Conservation (phyloP, 2,797 vertebrate genomes). For the Xenops minutus region DNA sequence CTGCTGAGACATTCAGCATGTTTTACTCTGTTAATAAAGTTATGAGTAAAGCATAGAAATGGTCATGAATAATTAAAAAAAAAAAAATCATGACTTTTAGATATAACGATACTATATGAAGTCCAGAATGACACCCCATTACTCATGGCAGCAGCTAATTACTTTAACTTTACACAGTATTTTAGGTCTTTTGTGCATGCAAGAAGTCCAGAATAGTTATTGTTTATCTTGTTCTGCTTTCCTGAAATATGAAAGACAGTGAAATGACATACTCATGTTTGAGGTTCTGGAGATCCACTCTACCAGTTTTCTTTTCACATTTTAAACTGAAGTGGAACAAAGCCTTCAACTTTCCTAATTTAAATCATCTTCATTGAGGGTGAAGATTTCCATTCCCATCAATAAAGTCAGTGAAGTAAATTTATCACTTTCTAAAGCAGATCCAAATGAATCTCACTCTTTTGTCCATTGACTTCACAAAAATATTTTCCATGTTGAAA, state of each 20-base stretch:
- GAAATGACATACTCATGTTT: background rate
- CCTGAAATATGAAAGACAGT: background rate
- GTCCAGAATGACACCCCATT: background rate
- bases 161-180: background rate
- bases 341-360: background rate
- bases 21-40: background rate
- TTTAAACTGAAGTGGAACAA: background rate
- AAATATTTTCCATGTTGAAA: background rate
- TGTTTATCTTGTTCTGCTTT: background rate
- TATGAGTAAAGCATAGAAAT: background rate
- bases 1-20: background rate
- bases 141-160: background rate
- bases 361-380: background rate
- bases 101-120: background rate
- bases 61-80: background rate
- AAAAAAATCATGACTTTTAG: background rate
- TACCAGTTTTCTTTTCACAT: accelerated
- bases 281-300: background rate
- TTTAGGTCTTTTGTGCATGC: background rate
- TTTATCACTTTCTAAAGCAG: background rate
- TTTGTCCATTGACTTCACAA: background rate
- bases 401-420: background rate
- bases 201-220: background rate
- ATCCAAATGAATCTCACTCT: background rate
- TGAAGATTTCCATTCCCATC: background rate